A percentile compares a stretch with the other conserved stretches of the same genome.
Evolutionary conservation across 2,888 invertebrate genomes (phyloP).

Genomic region (Pseudoips prasinana): DNA sequence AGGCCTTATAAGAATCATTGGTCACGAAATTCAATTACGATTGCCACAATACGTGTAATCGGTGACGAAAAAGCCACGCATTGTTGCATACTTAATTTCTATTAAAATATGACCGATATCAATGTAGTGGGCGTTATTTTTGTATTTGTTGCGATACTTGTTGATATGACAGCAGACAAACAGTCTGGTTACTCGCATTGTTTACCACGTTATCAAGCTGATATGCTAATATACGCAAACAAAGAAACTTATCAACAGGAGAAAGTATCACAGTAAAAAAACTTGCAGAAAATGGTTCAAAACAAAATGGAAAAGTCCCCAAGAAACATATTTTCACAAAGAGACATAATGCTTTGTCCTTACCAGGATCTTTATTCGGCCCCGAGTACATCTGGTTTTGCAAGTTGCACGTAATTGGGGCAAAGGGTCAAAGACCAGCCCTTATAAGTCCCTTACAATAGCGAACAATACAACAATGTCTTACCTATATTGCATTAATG

Average conservation of each 20-base stretch:
- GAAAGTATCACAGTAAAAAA: too few species aligned
- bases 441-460: conserved; percentile 44
- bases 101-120: background rate
- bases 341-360: too few species aligned
- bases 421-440: conserved; percentile 63
- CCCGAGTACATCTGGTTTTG: too few species aligned
- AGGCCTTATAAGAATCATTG: background rate
- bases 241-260: too few species aligned
- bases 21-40: too few species aligned
- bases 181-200: conserved; percentile 31
- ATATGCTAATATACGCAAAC: conserved; percentile 18
- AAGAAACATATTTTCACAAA: too few species aligned
- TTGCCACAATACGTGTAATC: too few species aligned
- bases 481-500: conserved; percentile 6
- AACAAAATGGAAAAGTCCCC: too few species aligned
- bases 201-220: conserved; percentile 37
- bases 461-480: conserved; percentile 30
- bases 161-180: conserved; percentile 15
- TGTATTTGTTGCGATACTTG: too few species aligned
- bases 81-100: background rate
- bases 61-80: too few species aligned
- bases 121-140: background rate
- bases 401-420: conserved; percentile 43
- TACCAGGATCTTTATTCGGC: too few species aligned
- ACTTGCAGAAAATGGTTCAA: too few species aligned